Percentiles rank a stretch among this genome's conserved stretches.
phyloP scores from a whole-genome alignment of 2,888 invertebrate genomes.

The Drosophila yooni region DNA sequence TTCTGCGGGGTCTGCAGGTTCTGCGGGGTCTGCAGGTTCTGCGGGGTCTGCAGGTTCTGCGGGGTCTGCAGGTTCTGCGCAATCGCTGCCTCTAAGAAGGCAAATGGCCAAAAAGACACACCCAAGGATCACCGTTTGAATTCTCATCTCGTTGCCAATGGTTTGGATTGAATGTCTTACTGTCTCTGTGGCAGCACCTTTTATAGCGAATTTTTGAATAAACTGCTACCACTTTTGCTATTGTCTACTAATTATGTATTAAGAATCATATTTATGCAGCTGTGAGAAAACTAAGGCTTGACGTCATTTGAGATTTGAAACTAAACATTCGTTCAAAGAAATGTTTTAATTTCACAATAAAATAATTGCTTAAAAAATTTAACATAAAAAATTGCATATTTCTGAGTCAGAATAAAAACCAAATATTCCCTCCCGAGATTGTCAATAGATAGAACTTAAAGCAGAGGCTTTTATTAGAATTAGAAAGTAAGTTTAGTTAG shows the following conservation, averaged over 20 bases:
- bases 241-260: background rate
- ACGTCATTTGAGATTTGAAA: conserved; percentile 2
- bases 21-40: too few relatives aligned
- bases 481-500: too few relatives aligned
- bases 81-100: conserved; percentile 4
- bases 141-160: conserved; percentile 12
- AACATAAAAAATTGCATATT: background rate
- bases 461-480: background rate
- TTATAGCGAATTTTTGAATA: conserved; percentile 15
- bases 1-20: too few relatives aligned
- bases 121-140: conserved; percentile 20
- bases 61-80: background rate
- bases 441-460: background rate
- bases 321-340: background rate
- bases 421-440: background rate
- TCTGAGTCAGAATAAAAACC: background rate
- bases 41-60: too few relatives aligned
- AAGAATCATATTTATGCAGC: background rate
- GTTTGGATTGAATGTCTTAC: conserved; percentile 1
- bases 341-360: background rate
- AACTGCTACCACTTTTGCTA: background rate
- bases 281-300: background rate
- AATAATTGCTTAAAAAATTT: conserved; percentile 6
- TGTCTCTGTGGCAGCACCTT: background rate
- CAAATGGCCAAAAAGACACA: conserved; percentile 24